Conservation (phyloP, 2,888 invertebrate species). For the Idaea straminata region DNA sequence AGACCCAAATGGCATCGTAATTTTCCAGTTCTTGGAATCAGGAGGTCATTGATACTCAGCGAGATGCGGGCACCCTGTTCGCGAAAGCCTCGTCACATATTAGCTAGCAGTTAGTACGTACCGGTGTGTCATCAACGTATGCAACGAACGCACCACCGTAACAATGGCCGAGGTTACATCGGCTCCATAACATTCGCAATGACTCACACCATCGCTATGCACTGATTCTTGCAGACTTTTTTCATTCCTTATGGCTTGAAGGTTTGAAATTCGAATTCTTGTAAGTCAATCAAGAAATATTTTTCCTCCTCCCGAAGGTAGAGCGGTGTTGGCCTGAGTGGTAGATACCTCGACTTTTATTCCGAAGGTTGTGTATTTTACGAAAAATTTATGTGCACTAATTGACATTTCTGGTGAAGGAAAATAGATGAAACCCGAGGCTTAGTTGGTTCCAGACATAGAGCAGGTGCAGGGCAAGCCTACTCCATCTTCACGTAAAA, state of each 20-base stretch:
- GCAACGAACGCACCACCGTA: slow-evolving; percentile 29
- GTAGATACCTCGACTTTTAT: too few relatives aligned
- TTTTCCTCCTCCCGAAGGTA: too few relatives aligned
- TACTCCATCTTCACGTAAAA: too few relatives aligned
- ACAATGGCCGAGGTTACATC: slow-evolving; percentile 36
- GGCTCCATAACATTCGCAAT: slow-evolving; percentile 28
- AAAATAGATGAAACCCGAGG: too few relatives aligned
- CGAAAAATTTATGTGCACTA: too few relatives aligned
- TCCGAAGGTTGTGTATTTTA: too few relatives aligned
- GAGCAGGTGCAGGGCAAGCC: too few relatives aligned
- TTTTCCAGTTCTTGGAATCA: slow-evolving; percentile 9
- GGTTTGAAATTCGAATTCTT: not conserved
- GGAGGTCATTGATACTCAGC: not conserved
- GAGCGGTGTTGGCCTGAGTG: too few relatives aligned
- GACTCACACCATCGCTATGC: slow-evolving; percentile 44
- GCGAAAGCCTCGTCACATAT: not conserved
- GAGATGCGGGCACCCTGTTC: not conserved
- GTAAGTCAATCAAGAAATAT: not conserved
- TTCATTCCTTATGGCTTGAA: not conserved
- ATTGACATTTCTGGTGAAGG: too few relatives aligned
- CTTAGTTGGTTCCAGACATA: too few relatives aligned
- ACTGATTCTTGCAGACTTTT: slow-evolving; percentile 9
- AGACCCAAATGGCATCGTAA: slow-evolving; percentile 3
- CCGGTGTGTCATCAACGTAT: slow-evolving; percentile 36
- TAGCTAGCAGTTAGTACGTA: not conserved